Base-by-base conservation (phyloP, 2,797 vertebrate species). In the Neomorphus geoffroyi region DNA sequence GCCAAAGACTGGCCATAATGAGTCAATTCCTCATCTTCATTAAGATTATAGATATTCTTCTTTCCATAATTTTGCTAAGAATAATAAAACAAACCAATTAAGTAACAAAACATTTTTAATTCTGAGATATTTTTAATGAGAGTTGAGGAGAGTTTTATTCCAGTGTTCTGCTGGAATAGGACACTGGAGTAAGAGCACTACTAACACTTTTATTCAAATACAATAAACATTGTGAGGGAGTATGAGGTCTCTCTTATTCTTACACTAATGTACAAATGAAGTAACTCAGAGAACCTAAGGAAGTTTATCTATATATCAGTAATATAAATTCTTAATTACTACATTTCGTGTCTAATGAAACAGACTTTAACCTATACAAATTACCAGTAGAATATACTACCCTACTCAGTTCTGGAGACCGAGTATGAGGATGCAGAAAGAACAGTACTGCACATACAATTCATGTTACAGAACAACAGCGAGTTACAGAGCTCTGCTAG, bases 21-120 rank as follows among this genome's bases (percentile, higher is more conserved):
- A 73, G 99, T 99, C 80, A 99, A 97, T 78, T 99, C 99, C 88
- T 99, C 99, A 14, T 99, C 99, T 96, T 99, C 99, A 23, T 99
- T 99, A 85, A 99, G 98, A 92, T 99, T 99, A 95, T 98, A 99
- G 73, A 99, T 74, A 33, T 97, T 98, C 96, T 98, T 99, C 96
- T 99, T 99, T 21, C 98, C 98, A 10, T 98, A 98, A 79, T 96
- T 96, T 65, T 98, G 98, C 99, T 99, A 91, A 43, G 62, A 95
- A 71, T 35, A 67, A 27, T n/a, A 41, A 67, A 80, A 54, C 16
- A 82, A 83, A 82, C 5, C 11, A 88, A 74, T 69, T 66, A 89
- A 96, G 50, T 28, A 79, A 33, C 5, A 26, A 8, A 92, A 82
- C 3, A 64, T 11, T 61, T 80, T 60, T 53, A 79, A 18, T 19